A percentile compares a stretch with the other conserved stretches of the same genome.
phyloP scores from a whole-genome alignment of 2,113 vertebrate species.

The Centrocercus urophasianus region DNA sequence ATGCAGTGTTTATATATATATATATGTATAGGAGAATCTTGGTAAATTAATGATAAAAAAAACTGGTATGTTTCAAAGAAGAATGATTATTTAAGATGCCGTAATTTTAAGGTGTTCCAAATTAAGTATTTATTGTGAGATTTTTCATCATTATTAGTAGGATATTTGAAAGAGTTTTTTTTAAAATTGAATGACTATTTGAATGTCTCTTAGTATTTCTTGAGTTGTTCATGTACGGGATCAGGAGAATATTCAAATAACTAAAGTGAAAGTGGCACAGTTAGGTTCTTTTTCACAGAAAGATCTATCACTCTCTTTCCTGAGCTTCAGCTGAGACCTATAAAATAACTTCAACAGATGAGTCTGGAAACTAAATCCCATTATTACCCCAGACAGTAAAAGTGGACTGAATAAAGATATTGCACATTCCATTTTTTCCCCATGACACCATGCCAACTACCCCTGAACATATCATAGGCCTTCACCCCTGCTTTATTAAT shows the following conservation, averaged over 20 bases:
- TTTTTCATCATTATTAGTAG: not conserved
- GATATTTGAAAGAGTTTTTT: not conserved
- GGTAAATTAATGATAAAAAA: not conserved
- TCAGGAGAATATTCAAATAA: not conserved
- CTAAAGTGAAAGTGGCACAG: not conserved
- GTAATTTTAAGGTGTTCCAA: not conserved
- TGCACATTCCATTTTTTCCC: conserved; percentile 11
- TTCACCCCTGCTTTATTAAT: conserved; percentile 1
- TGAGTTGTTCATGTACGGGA: not conserved
- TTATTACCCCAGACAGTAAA: conserved; percentile 41
- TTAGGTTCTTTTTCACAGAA: conserved; percentile 5
- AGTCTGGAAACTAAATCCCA: conserved; percentile 8
- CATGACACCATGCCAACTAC: not conserved
- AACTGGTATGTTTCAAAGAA: not conserved
- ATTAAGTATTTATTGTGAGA: not conserved
- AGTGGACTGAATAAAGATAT: conserved; percentile 43
- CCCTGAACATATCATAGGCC: not conserved
- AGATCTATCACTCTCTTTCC: not conserved
- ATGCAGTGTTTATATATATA: not conserved
- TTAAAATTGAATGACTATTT: not conserved
- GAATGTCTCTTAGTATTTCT: not conserved
- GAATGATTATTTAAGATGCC: not conserved
- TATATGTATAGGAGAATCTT: not conserved
- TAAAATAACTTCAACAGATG: conserved; percentile 51
- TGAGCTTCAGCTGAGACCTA: not conserved